These are phyloP conservation scores for Menidia beryllina DNA, from an alignment of 2,113 vertebrate species.

Conservation along the genomic window DNA sequence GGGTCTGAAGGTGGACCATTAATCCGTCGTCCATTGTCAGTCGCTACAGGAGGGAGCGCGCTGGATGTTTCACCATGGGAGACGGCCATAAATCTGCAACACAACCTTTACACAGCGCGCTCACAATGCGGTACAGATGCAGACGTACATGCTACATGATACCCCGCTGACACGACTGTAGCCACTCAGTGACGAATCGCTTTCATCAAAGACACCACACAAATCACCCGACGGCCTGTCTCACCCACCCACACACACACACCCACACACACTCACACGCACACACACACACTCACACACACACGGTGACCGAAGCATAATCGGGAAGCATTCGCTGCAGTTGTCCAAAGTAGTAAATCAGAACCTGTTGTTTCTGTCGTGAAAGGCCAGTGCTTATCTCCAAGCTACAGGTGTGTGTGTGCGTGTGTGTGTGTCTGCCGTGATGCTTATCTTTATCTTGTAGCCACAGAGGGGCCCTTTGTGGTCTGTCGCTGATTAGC, in stretches of 20 bases:
- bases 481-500: conserved; percentile 67
- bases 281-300: conserved; percentile 13
- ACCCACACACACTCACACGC: conserved; percentile 11
- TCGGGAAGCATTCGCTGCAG: conserved; percentile 72
- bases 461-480: conserved; percentile 64
- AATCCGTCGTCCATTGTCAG: conserved; percentile 82
- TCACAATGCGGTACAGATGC: conserved; percentile 61
- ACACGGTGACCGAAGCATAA: conserved; percentile 40
- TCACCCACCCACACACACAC: conserved; percentile 15
- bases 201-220: conserved; percentile 68
- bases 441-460: conserved; percentile 73
- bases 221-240: conserved; percentile 59
- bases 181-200: conserved; percentile 65
- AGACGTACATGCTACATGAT: conserved; percentile 59
- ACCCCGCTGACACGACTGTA: conserved; percentile 55
- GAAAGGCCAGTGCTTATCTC: conserved; percentile 72
- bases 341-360: conserved; percentile 82
- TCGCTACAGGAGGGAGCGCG: conserved; percentile 72
- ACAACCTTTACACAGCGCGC: conserved; percentile 53
- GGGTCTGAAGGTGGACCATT: conserved; percentile 76
- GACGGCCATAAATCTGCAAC: conserved; percentile 77
- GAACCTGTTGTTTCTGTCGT: conserved; percentile 76
- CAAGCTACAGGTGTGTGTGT: conserved; percentile 72
- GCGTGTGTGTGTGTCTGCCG: conserved; percentile 37
- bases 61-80: conserved; percentile 76